Conservation (phyloP, 2,888 invertebrate genomes). For the Kryphioiulus occultus region DNA sequence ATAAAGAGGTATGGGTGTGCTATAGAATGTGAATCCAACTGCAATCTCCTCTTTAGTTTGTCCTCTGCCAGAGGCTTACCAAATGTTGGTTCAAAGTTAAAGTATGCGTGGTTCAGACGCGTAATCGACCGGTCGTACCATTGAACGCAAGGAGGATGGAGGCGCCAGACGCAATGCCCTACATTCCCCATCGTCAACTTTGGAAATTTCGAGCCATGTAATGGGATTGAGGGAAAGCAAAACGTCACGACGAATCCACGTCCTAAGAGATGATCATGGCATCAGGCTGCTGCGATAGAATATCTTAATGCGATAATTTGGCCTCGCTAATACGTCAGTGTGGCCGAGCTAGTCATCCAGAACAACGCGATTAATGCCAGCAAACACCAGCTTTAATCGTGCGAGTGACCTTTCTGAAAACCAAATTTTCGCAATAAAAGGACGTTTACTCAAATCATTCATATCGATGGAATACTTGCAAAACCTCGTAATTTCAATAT, state of each 20-base stretch:
- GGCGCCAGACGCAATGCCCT: constrained; percentile 21
- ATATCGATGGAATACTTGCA: too few relatives aligned
- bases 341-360: too few relatives aligned
- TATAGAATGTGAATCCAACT: neutral
- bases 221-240: constrained; percentile 14
- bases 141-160: neutral
- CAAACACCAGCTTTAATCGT: too few relatives aligned
- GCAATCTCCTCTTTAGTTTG: constrained; percentile 26
- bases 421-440: too few relatives aligned
- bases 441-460: too few relatives aligned
- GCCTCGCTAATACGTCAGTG: too few relatives aligned
- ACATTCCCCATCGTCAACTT: constrained; percentile 26
- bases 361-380: too few relatives aligned
- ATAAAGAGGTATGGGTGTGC: neutral
- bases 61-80: constrained; percentile 17
- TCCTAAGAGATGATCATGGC: neutral
- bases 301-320: neutral
- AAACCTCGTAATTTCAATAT: too few relatives aligned
- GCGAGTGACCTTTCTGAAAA: too few relatives aligned
- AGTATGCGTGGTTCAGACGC: neutral
- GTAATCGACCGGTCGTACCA: constrained; percentile 12
- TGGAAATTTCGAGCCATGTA: neutral
- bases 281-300: neutral
- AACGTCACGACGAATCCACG: neutral
- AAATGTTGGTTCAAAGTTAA: neutral